phyloP scores from a whole-genome alignment of 2,797 vertebrate species.

The Uromys caudimaculatus region DNA sequence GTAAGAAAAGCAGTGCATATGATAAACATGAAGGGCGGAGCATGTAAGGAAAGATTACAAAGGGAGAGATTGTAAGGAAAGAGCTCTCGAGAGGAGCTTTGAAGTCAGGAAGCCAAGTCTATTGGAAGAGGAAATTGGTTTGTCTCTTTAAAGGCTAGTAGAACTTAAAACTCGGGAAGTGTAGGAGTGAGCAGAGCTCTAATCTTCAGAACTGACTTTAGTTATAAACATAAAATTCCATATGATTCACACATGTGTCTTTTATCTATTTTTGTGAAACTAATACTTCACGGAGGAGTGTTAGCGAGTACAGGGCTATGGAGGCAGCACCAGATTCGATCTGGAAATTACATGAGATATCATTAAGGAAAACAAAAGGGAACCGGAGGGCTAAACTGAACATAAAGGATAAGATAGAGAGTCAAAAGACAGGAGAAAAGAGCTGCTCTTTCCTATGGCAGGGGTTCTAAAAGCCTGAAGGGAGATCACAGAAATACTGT shows the following conservation, averaged over 20 bases:
- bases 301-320: background rate
- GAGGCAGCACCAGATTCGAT: background rate
- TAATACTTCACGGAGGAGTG: background rate
- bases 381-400: background rate
- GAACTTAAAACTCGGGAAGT: background rate
- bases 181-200: background rate
- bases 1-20: background rate
- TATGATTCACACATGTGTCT: background rate
- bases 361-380: background rate
- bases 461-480: background rate
- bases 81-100: background rate
- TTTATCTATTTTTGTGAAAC: background rate
- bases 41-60: too few relatives aligned
- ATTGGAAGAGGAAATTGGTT: background rate
- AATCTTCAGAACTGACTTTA: background rate
- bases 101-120: background rate
- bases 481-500: fast-evolving
- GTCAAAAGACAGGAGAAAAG: background rate
- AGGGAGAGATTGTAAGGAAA: background rate
- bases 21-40: background rate
- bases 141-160: background rate
- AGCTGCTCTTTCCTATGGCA: background rate
- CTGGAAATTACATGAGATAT: background rate
- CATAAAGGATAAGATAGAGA: background rate
- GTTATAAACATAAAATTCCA: background rate